Conservation (phyloP, 2,888 invertebrate genomes). For the Sminthurinus aureus region DNA sequence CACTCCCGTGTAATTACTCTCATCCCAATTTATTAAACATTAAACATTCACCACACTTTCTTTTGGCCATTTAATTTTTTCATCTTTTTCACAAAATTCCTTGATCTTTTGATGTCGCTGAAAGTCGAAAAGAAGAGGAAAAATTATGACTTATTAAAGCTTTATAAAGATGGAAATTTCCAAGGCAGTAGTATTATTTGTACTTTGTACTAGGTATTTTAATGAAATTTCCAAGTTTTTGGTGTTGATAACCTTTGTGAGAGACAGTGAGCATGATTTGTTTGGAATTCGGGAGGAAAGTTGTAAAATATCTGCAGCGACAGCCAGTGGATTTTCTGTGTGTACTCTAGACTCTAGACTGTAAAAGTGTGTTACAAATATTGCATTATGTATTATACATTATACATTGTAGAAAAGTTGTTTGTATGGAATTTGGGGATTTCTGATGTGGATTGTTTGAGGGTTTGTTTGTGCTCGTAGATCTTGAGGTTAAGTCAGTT, state of each 20-base stretch:
- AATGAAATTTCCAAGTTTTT: too few relatives aligned
- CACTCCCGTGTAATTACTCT: slow-evolving; percentile 23
- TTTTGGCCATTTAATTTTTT: too few relatives aligned
- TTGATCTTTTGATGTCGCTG: too few relatives aligned
- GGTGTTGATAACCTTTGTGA: background rate
- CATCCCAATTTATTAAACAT: slow-evolving; percentile 8
- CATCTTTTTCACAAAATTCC: too few relatives aligned
- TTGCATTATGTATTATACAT: background rate
- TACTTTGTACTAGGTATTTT: too few relatives aligned
- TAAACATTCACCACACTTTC: background rate
- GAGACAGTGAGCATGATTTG: too few relatives aligned
- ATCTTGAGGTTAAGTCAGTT: slow-evolving; percentile 8
- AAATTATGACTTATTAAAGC: too few relatives aligned
- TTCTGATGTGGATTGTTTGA: slow-evolving; percentile 4
- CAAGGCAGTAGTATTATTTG: too few relatives aligned
- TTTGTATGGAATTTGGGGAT: background rate
- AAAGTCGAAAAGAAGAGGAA: too few relatives aligned
- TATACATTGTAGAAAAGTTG: background rate
- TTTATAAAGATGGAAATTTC: too few relatives aligned
- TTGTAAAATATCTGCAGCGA: background rate
- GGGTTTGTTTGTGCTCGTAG: slow-evolving; percentile 26
- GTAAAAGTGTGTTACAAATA: background rate
- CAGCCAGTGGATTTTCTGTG: background rate
- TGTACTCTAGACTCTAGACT: background rate
- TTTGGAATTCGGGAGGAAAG: background rate